A percentile compares a stretch with the other conserved stretches of the same genome.
phyloP scores from a whole-genome alignment of 2,113 vertebrate species.

The Herpailurus yagouaroundi region DNA sequence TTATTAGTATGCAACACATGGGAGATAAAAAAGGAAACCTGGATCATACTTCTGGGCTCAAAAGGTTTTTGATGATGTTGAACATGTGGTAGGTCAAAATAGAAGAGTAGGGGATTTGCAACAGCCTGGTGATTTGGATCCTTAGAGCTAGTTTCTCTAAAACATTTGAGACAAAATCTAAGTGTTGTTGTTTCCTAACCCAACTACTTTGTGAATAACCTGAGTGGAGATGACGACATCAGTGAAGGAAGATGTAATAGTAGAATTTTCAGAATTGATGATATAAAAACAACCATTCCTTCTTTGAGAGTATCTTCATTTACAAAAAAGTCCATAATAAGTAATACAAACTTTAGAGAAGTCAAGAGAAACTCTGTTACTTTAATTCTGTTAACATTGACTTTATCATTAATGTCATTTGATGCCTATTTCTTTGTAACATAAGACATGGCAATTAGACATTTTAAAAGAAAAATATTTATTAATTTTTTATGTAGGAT shows the following conservation, averaged over 20 bases:
- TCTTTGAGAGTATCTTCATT: neutral
- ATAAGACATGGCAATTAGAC: neutral
- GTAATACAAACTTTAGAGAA: neutral
- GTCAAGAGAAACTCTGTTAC: neutral
- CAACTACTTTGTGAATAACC: neutral
- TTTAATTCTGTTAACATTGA: neutral
- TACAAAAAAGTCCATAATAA: neutral
- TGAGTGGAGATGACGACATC: neutral
- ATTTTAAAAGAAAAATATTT: conserved; percentile 44
- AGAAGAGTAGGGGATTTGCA: neutral
- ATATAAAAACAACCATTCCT: neutral
- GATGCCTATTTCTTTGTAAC: neutral
- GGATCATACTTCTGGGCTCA: neutral
- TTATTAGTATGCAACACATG: neutral
- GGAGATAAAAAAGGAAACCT: neutral
- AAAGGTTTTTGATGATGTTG: neutral
- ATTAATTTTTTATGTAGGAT: neutral
- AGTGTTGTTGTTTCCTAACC: neutral
- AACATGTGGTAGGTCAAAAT: neutral
- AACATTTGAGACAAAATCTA: neutral
- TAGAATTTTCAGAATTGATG: conserved; percentile 25
- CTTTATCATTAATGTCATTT: neutral
- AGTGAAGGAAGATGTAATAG: neutral
- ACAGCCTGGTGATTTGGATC: neutral
- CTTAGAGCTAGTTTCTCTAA: neutral